Conservation (phyloP, 2,888 invertebrate genomes). For the Drosophila siamana region DNA sequence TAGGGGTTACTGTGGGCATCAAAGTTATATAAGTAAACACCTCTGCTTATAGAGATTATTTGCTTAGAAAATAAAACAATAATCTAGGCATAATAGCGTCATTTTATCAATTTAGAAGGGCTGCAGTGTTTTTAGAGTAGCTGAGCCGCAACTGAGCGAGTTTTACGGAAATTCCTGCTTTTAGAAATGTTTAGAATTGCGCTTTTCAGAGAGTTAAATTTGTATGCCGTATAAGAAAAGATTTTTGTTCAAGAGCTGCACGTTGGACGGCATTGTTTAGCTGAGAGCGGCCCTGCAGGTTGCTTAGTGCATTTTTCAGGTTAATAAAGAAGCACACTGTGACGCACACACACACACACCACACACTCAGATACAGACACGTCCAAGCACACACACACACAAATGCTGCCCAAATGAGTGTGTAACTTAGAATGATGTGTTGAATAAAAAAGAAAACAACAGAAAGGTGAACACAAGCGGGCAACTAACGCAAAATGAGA, state of each 20-base stretch:
- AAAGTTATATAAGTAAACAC: too few relatives aligned
- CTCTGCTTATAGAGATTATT: neutral
- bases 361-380: constrained; percentile 8
- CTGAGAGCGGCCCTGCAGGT: constrained; percentile 12
- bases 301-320: constrained; percentile 39
- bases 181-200: neutral
- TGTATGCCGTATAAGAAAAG: neutral
- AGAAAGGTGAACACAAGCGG: constrained; percentile 29
- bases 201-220: neutral
- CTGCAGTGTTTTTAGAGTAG: neutral
- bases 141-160: neutral
- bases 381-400: too few relatives aligned
- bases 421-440: constrained; percentile 34
- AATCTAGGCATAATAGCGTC: neutral
- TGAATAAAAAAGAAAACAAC: constrained; percentile 32
- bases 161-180: neutral
- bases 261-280: constrained; percentile 14
- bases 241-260: neutral
- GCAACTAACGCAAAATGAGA: constrained; percentile 49
- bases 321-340: constrained; percentile 43
- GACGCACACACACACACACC: constrained; percentile 21
- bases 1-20: too few relatives aligned
- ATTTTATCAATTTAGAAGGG: neutral
- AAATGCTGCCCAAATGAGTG: constrained; percentile 30
- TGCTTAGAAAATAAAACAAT: neutral